Base-by-base conservation (phyloP, 2,113 vertebrate genomes). In the Cranoglanis bouderius region DNA sequence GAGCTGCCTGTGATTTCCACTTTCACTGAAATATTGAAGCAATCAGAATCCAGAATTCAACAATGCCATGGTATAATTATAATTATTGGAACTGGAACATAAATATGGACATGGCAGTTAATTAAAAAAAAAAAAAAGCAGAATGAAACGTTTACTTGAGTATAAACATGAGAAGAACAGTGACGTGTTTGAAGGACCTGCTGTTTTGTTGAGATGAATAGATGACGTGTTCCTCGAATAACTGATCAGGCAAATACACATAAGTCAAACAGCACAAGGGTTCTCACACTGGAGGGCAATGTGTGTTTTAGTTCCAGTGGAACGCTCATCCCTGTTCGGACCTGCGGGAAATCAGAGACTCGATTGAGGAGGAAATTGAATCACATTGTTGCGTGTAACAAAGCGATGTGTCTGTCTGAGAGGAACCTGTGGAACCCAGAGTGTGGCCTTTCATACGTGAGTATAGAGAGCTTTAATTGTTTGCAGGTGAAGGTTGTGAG, bases 391-490 rank as follows among this genome's bases (percentile, higher is more conserved):
- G 65, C 35, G 46, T 74, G 55, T 87, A 81, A 80, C 59, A 72
- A 43, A 88, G 85, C 55, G 35, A 85, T 35, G 82, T 19, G 43
- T 84, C 61, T 85, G 72, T 75, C 63, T 84, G 67, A 83, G 88
- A 78, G 40, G 61, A 75, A 77, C 84, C 38, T 63, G 35, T 51
- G 72, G 40, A 77, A 72, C 38, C 32, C 2, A 88, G 78, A 72
- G 75, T 43, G 59, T 82, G 86, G 67, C 86, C 67, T 89, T 86
- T 85, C 32, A 78, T 78, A 51, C 38, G 4, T 1, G 1, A 86
- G 57, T 74, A 72, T 63, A n/a, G 75, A 81, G 85, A 84, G 85
- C 16, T 87, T 90, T 84, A 81, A 84, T 53, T 59, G 51, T 87
- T 77, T 87, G 67, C 75, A 88, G 49, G 84, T 88, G 70, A 88